phyloP scores from a whole-genome alignment of 1,140 invertebrate genomes.

The Papilio glaucus region DNA sequence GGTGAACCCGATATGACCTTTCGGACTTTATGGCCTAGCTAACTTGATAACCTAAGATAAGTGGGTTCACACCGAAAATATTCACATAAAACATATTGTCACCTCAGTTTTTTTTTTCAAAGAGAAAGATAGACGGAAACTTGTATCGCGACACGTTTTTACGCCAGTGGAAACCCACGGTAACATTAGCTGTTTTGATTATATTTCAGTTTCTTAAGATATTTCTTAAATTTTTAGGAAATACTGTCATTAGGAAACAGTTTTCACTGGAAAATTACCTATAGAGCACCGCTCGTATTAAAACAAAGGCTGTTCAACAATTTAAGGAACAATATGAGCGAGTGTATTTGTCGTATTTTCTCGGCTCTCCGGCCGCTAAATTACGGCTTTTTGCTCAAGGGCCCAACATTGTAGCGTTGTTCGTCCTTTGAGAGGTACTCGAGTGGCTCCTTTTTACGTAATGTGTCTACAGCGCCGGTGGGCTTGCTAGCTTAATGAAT shows the following conservation, averaged over 20 bases:
- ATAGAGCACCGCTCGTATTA: not conserved
- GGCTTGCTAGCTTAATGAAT: not conserved
- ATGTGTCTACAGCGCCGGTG: slow-evolving; percentile 11
- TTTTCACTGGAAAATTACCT: not conserved
- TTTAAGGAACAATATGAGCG: not conserved
- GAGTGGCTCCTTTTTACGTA: slow-evolving; percentile 7
- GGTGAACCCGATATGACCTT: no score
- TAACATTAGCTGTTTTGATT: no score
- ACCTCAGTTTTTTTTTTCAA: no score
- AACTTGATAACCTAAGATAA: no score
- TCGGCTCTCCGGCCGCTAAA: slow-evolving; percentile 16
- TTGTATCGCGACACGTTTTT: no score
- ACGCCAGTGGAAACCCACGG: no score
- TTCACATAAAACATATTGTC: no score
- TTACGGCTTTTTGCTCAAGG: slow-evolving; percentile 17
- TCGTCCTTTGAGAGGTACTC: slow-evolving; percentile 4
- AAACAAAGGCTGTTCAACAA: not conserved
- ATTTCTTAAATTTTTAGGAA: no score
- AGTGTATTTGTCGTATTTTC: slow-evolving; percentile 16
- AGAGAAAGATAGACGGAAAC: no score
- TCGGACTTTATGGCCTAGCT: no score
- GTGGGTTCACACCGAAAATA: no score
- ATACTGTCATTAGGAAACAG: not conserved
- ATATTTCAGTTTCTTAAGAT: no score
- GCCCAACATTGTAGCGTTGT: slow-evolving; percentile 14